Evolutionary conservation across 2,888 invertebrate species (phyloP).

Genomic region (Malacosoma neustria): DNA sequence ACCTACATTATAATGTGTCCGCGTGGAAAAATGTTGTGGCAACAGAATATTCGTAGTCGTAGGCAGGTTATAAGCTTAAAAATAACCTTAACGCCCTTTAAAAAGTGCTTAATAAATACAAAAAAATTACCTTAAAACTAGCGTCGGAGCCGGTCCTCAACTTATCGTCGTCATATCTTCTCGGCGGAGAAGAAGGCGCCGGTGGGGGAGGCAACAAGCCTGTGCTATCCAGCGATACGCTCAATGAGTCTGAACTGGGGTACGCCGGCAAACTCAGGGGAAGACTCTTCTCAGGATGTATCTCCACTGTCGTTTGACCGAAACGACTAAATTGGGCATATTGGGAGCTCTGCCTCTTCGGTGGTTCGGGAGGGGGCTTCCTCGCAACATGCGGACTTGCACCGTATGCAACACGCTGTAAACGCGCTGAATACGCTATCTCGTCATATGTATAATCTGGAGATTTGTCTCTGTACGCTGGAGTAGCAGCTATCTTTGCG

Average conservation of each 20-base stretch:
- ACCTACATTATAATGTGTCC: too few species aligned
- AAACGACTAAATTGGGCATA: constrained; percentile 66
- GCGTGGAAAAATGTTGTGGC: too few species aligned
- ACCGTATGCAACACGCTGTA: constrained; percentile 73
- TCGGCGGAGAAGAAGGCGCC: constrained; percentile 78
- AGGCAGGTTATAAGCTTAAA: too few species aligned
- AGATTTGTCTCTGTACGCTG: constrained; percentile 54
- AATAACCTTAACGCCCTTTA: too few species aligned
- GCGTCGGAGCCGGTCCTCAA: constrained; percentile 85
- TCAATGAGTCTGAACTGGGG: constrained; percentile 78
- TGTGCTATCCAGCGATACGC: constrained; percentile 77
- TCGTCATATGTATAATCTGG: constrained; percentile 68
- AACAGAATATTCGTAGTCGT: too few species aligned
- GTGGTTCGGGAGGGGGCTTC: constrained; percentile 88
- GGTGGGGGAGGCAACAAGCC: constrained; percentile 79
- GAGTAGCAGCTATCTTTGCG: constrained; percentile 81
- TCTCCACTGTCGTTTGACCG: constrained; percentile 77
- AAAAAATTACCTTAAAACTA: constrained; percentile 81
- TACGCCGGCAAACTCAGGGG: constrained; percentile 78
- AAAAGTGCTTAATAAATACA: too few species aligned
- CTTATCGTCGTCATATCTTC: constrained; percentile 58
- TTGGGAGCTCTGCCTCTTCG: constrained; percentile 80
- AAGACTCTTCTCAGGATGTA: constrained; percentile 72
- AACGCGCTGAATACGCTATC: constrained; percentile 58
- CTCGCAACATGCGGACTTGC: constrained; percentile 84